These are phyloP conservation scores for Anarrhichthys ocellatus DNA, from an alignment of 2,113 vertebrate species.

Conservation along the genomic window DNA sequence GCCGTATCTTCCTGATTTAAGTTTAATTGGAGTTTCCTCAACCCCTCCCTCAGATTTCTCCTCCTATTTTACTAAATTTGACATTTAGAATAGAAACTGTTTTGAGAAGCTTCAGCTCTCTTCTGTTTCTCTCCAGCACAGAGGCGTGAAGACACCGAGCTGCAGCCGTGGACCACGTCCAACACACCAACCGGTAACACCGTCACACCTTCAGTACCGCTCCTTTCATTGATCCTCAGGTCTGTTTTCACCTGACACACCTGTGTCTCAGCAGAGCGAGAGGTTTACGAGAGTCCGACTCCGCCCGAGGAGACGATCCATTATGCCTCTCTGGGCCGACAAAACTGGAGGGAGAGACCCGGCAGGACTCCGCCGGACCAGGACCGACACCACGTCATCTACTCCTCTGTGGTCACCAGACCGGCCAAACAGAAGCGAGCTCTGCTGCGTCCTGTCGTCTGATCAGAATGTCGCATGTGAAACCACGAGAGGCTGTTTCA, in stretches of 20 bases:
- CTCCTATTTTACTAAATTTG: too few species aligned
- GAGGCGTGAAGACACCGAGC: constrained; percentile 50
- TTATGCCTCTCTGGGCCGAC: constrained; percentile 75
- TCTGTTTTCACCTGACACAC: rapidly evolving
- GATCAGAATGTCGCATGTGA: neutral
- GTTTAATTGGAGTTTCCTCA: neutral
- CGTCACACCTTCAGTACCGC: neutral
- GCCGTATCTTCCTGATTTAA: neutral
- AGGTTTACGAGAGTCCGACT: too few species aligned
- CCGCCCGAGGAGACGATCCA: constrained; percentile 51
- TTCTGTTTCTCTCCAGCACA: neutral
- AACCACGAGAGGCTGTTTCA: neutral
- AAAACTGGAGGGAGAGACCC: constrained; percentile 66
- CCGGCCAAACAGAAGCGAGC: neutral
- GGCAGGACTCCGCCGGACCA: constrained; percentile 6
- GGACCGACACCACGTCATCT: constrained; percentile 60
- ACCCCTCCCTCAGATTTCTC: neutral
- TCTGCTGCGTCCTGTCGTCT: too few species aligned
- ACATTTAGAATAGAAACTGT: too few species aligned
- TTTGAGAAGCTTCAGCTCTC: neutral
- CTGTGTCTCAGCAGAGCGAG: constrained; percentile 21
- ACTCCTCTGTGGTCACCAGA: constrained; percentile 60
- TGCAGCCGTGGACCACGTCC: constrained; percentile 47
- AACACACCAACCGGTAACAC: constrained; percentile 1
- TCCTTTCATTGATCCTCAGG: neutral